Percentiles rank a stretch among this genome's conserved stretches.
Conservation (phyloP, 2,888 invertebrate species). For the Orchesellides sinensis region DNA sequence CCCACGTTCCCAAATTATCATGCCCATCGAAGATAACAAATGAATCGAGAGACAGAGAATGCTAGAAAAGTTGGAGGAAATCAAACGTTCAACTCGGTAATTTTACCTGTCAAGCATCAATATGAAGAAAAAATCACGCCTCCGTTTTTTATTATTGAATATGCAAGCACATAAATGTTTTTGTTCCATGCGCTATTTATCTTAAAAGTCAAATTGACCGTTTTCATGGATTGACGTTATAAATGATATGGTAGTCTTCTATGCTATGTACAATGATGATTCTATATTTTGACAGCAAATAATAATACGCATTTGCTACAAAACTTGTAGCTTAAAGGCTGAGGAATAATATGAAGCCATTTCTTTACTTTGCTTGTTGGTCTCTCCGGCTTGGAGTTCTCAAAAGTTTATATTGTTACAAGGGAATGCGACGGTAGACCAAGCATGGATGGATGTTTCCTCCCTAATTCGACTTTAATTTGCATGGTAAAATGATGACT, state of each 20-base stretch:
- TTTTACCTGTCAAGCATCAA: constrained; percentile 40
- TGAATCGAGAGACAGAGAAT: constrained; percentile 20
- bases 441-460: constrained; percentile 46
- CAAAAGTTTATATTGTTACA: background rate
- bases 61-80: constrained; percentile 11
- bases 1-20: constrained; percentile 43
- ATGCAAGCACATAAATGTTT: background rate
- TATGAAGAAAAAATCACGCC: constrained; percentile 37
- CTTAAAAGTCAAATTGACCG: constrained; percentile 43
- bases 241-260: constrained; percentile 33
- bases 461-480: constrained; percentile 73
- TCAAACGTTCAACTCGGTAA: constrained; percentile 28
- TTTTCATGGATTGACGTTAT: constrained; percentile 54
- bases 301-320: constrained; percentile 13
- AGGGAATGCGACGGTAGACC: constrained; percentile 44
- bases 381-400: constrained; percentile 7
- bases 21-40: constrained; percentile 48
- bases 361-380: constrained; percentile 9
- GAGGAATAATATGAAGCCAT: constrained; percentile 28
- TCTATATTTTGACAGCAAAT: constrained; percentile 50
- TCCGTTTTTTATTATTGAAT: constrained; percentile 37
- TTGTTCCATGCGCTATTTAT: constrained; percentile 35
- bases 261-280: constrained; percentile 11
- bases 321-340: constrained; percentile 45
- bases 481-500: constrained; percentile 68